Evolutionary conservation across 2,888 invertebrate species (phyloP), one percentile per base, ranked within the genome.

Genomic region (Vanessa cardui): DNA sequence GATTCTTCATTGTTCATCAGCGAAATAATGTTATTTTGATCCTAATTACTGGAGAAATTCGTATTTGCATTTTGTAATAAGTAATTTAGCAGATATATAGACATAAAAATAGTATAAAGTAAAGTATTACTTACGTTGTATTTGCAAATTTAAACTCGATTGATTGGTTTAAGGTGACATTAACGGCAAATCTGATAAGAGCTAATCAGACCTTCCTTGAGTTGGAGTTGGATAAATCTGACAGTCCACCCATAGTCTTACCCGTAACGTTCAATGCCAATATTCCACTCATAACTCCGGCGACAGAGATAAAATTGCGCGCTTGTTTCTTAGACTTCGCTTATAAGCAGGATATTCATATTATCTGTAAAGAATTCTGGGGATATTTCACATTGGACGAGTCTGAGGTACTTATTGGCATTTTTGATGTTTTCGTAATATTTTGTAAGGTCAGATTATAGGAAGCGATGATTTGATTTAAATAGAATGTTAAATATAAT

Each of bases 291-390:
- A 83, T 95, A 7, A 77, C 79, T 8, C 83, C 84, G 0, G 94
- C 94, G 0, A 76, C 85, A 0, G 93, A 94, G 56, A 89, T 95
- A 12, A 86, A 85, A 20, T 80, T 95, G 52, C 85, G 92, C 71
- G 94, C 94, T 63, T 94, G 94, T 75, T 95, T 95, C 76, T 75
- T 95, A 20, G 93, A 94, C 74, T 94, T 86, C 71, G 82, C 90
- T 0, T 95, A 95, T 72, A 81, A 84, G 18, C 79, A 91, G 58
- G 87, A 89, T n/a, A 83, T 95, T 47, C 77, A 75, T 9, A 75
- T 95, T 15, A 80, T 80, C 8, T 94, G 94, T 68, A 83, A 86
- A 33, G 87, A 92, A 44, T 85, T 93, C 72, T 86, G 88, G 72
- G 95, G 94, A 54, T 93, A 88, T 76, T 93, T 90, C 71, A 85